Conservation (phyloP, 2,797 vertebrate species). For the Acanthis flammea region DNA sequence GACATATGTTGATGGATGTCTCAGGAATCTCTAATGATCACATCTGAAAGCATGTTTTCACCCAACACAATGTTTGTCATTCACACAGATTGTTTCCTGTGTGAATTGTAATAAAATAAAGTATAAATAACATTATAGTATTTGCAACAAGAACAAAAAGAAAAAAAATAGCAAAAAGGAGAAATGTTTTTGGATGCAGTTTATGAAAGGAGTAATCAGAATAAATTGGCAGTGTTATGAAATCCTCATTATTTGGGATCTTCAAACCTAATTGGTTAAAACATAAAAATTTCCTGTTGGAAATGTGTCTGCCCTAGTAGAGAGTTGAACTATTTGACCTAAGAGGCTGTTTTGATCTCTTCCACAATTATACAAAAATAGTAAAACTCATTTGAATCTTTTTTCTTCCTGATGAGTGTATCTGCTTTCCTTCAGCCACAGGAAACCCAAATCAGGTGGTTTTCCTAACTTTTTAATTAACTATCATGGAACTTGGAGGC, state of each 20-base stretch:
- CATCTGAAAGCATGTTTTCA: neutral
- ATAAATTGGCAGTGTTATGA: neutral
- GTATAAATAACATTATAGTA: neutral
- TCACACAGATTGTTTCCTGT: neutral
- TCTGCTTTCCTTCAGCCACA: slow-evolving; percentile 20
- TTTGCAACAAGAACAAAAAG: neutral
- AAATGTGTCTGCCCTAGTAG: neutral
- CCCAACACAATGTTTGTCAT: neutral
- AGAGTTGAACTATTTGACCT: neutral
- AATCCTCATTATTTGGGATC: neutral
- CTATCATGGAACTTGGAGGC: neutral
- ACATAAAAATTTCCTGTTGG: neutral
- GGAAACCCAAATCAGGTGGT: slow-evolving; percentile 6
- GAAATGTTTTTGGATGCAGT: neutral
- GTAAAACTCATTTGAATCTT: neutral
- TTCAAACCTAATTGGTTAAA: neutral
- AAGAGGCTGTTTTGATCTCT: neutral
- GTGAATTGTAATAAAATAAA: neutral
- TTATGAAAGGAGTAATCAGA: neutral
- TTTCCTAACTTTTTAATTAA: slow-evolving; percentile 21
- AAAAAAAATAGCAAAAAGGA: neutral
- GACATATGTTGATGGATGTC: slow-evolving; percentile 5
- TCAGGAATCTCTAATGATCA: neutral
- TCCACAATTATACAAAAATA: neutral
- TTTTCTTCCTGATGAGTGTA: neutral